Evolutionary conservation across 2,797 vertebrate species (phyloP), one percentile per base, ranked within the genome.

Genomic region (Onychomys torridus): DNA sequence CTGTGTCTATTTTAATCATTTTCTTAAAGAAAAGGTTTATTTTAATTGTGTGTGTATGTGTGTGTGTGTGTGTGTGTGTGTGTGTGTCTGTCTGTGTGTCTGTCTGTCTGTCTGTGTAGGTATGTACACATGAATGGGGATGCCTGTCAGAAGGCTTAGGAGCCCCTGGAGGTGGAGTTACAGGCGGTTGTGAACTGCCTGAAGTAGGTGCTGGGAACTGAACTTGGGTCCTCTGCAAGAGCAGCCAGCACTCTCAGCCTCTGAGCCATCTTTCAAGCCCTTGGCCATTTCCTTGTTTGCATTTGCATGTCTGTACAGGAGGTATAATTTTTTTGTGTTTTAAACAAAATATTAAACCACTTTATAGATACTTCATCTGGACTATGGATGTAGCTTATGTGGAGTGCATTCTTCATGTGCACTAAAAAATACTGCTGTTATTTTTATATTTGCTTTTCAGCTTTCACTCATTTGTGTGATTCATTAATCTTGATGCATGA

Each of bases 401-500:
- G 52, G 17, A 52, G 25, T 29, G 19, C 19, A 57, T 11, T 32
- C 34, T 86, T 79, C 67, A 11, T 32, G 9, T 73, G 2, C 21
- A 11, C 57, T 59, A 17, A 76, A 27, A 27, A n/a, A 16, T 12
- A 23, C 13, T 87, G 77, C 52, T 49, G 17, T 37, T 37, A 55
- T 71, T 94, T 63, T 94, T 59, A 95, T 91, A 89, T 94, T 89
- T 85, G 63, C 9, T 82, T 82, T 86, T 69, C 87, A 59, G 37
- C 52, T 27, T 67, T 89, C 55, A 43, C 17, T 25, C n/a, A 40
- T 73, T 79, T 89, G 40, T 86, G 57, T 69, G 46, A 92, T 89
- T 84, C 73, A 32, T 27, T 86, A 61, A 78, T 90, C 25, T 82
- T 21, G 55, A 78, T 83, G 23, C 25, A n/a, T 21, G 4, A 52